Conservation (phyloP, 2,113 vertebrate genomes). For the Actenoides hombroni region DNA sequence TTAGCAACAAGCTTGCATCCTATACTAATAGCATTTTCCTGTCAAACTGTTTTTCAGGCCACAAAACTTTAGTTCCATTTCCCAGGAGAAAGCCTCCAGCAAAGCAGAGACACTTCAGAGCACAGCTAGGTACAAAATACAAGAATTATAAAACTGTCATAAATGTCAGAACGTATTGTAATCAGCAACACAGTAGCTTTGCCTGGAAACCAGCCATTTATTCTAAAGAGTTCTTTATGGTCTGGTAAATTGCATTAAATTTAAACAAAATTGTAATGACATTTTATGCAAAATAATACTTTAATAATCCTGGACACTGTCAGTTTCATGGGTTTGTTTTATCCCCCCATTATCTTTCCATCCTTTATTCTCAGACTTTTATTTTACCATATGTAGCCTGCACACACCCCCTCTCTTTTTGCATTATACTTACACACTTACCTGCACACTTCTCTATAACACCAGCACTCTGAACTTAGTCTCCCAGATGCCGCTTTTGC, state of each 20-base stretch:
- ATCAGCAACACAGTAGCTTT: slow-evolving; percentile 69
- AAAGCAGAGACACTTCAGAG: slow-evolving; percentile 71
- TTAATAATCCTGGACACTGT: slow-evolving; percentile 60
- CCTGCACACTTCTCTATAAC: neutral
- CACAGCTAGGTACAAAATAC: slow-evolving; percentile 60
- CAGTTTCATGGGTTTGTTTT: slow-evolving; percentile 11
- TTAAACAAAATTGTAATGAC: slow-evolving; percentile 73
- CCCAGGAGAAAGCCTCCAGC: slow-evolving; percentile 68
- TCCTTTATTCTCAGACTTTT: neutral
- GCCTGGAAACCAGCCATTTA: slow-evolving; percentile 76
- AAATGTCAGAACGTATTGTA: slow-evolving; percentile 78
- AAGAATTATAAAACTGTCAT: slow-evolving; percentile 80
- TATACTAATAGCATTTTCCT: slow-evolving; percentile 2
- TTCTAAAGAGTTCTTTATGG: slow-evolving; percentile 74
- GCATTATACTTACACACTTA: neutral
- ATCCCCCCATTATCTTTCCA: neutral
- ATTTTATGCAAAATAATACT: slow-evolving; percentile 67
- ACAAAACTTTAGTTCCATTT: slow-evolving; percentile 69
- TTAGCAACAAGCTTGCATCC: neutral
- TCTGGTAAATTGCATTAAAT: slow-evolving; percentile 76
- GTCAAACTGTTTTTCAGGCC: slow-evolving; percentile 61
- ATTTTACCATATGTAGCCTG: neutral
- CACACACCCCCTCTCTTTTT: fast-evolving
- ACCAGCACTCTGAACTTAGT: neutral
- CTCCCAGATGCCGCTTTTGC: neutral